A percentile compares a stretch with the other conserved stretches of the same genome.
Evolutionary conservation across 2,113 vertebrate genomes (phyloP).

Genomic region (Bos javanicus): DNA sequence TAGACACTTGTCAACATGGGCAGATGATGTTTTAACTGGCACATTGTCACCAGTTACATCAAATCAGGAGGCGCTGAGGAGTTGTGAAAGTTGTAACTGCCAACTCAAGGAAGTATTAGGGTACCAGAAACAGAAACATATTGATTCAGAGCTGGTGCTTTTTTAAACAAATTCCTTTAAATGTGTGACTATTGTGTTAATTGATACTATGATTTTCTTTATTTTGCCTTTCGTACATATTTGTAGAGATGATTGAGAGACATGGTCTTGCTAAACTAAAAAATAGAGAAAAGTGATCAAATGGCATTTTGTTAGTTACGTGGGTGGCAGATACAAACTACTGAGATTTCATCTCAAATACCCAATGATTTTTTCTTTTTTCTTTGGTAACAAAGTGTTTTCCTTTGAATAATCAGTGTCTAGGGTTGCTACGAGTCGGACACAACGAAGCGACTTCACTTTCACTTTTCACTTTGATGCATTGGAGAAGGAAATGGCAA

Average conservation of each 20-base stretch:
- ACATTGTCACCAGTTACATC: conserved; percentile 76
- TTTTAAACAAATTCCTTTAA: conserved; percentile 63
- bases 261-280: background rate
- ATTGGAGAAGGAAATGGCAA: background rate
- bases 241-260: background rate
- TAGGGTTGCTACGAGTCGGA: fast-evolving
- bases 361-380: background rate
- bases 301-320: background rate
- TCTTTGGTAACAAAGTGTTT: background rate
- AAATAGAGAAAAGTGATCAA: background rate
- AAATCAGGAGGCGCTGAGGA: conserved; percentile 68
- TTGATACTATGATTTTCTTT: background rate
- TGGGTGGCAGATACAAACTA: background rate
- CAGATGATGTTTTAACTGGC: conserved; percentile 80
- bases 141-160: conserved; percentile 56
- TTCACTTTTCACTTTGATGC: background rate
- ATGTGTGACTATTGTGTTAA: conserved; percentile 48
- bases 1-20: conserved; percentile 78
- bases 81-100: conserved; percentile 74
- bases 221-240: background rate
- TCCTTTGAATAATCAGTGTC: background rate
- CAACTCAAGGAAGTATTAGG: conserved; percentile 67
- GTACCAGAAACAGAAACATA: conserved; percentile 62
- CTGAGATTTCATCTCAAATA: background rate
- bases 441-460: background rate